A percentile compares a stretch with the other conserved stretches of the same genome.
phyloP scores from a whole-genome alignment of 1,140 invertebrate species.

The Cotesia chilonis region DNA sequence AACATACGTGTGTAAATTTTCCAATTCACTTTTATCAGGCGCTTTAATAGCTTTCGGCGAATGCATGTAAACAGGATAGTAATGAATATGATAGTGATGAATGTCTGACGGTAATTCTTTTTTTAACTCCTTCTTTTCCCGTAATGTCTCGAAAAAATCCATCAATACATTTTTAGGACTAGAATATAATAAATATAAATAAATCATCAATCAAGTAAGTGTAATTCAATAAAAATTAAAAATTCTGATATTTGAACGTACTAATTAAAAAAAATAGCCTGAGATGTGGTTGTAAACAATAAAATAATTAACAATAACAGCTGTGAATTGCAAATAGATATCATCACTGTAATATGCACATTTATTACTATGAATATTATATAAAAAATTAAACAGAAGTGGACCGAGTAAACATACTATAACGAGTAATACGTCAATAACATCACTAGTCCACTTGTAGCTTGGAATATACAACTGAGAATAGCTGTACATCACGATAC shows the following conservation, averaged over 20 bases:
- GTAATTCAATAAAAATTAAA: neutral
- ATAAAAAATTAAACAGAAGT: too few relatives aligned
- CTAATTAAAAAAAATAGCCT: constrained; percentile 32
- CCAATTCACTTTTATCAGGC: constrained; percentile 47
- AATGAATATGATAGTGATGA: constrained; percentile 56
- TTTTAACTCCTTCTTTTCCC: constrained; percentile 41
- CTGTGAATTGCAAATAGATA: neutral
- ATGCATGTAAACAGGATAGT: constrained; percentile 46
- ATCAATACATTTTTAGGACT: constrained; percentile 32
- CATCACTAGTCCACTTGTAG: constrained; percentile 1
- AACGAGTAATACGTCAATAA: constrained; percentile 11
- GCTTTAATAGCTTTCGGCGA: constrained; percentile 36
- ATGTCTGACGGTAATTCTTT: constrained; percentile 38
- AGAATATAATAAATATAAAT: constrained; percentile 24
- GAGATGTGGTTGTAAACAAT: constrained; percentile 10
- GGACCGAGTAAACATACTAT: neutral
- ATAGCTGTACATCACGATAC: constrained; percentile 19
- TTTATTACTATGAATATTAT: neutral
- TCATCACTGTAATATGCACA: constrained; percentile 3
- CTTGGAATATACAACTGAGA: constrained; percentile 26
- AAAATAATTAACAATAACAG: constrained; percentile 14
- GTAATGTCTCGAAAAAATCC: constrained; percentile 26
- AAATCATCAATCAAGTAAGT: neutral
- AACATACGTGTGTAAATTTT: constrained; percentile 46
- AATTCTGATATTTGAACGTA: constrained; percentile 6